Evolutionary conservation across 2,113 vertebrate species (phyloP), one percentile per base, ranked within the genome.

Genomic region (Penelope pileata): DNA sequence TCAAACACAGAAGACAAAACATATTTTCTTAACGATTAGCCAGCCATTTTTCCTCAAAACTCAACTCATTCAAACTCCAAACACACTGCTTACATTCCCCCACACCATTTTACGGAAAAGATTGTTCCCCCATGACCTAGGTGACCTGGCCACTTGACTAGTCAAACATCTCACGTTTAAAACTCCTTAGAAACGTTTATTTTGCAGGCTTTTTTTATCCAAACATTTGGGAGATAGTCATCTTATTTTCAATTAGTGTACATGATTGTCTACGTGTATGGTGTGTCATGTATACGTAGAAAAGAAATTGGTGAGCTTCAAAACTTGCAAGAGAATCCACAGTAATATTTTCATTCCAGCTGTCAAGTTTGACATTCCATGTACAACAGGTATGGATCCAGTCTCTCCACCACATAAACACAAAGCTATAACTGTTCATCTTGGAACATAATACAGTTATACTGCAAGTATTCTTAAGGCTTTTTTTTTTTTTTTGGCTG

Each of bases 251-350:
- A 93, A 64, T 72, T 60, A 3, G 12, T 5, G 4, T 29, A 24
- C 10, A 4, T 21, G 47, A 50, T 17, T 51, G 13, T 19, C 22
- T 76, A 36, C 19, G 12, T n/a, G 5, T 24, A 34, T 9, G 16
- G 16, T 16, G 6, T 56, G 8, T 7, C 45, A 53, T 6, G 11
- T 34, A 38, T 8, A 29, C 0, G 1, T 27, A 43, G 5, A 26
- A 63, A 53, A 82, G 24, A n/a, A 50, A 67, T 47, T 10, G 0
- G 6, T 63, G 66, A 4, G 1, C 45, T 88, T 56, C 50, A 63
- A 58, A 58, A 54, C 23, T 8, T 66, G 2, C 7, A 45, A 67
- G 8, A 73, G 16, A 53, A 36, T 27, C 13, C 36, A 43, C 10
- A 12, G 16, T 17, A n/a, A 70, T 22, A 77, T 23, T 60, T 24